phyloP scores from a whole-genome alignment of 2,888 invertebrate genomes.

The Nebria salina region DNA sequence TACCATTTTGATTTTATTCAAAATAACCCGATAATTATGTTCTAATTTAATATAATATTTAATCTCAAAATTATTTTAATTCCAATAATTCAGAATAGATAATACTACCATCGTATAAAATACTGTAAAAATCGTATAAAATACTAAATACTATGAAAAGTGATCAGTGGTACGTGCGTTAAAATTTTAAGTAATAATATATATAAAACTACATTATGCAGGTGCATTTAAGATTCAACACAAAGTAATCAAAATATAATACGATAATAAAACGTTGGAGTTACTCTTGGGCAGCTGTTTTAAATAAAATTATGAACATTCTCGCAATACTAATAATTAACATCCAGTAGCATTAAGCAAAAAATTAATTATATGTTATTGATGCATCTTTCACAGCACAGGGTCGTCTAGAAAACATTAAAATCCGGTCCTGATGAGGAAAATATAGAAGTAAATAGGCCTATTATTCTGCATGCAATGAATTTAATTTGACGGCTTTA shows the following conservation, averaged over 20 bases:
- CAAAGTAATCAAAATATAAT: conserved; percentile 43
- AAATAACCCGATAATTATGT: too few species aligned
- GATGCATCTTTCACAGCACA: conserved; percentile 7
- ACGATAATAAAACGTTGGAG: conserved; percentile 40
- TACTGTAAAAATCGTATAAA: too few species aligned
- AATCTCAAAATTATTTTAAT: neutral
- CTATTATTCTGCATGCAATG: neutral
- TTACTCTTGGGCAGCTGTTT: conserved; percentile 31
- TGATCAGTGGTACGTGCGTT: too few species aligned
- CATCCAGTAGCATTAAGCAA: conserved; percentile 39
- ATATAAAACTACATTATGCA: neutral
- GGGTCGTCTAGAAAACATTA: neutral
- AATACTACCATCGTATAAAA: neutral
- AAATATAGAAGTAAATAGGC: neutral
- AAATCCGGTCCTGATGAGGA: neutral
- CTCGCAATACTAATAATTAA: conserved; percentile 41
- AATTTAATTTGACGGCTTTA: neutral
- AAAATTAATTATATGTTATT: conserved; percentile 31
- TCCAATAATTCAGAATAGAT: neutral
- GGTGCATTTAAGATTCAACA: conserved; percentile 25
- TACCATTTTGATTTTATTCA: too few species aligned
- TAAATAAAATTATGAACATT: conserved; percentile 36
- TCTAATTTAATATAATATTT: neutral
- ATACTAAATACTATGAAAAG: too few species aligned
- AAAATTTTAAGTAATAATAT: neutral